Percentiles rank a stretch among this genome's conserved stretches.
These are phyloP conservation scores for Leucophenga montana DNA, from an alignment of 2,888 invertebrate species.

Conservation along the genomic window DNA sequence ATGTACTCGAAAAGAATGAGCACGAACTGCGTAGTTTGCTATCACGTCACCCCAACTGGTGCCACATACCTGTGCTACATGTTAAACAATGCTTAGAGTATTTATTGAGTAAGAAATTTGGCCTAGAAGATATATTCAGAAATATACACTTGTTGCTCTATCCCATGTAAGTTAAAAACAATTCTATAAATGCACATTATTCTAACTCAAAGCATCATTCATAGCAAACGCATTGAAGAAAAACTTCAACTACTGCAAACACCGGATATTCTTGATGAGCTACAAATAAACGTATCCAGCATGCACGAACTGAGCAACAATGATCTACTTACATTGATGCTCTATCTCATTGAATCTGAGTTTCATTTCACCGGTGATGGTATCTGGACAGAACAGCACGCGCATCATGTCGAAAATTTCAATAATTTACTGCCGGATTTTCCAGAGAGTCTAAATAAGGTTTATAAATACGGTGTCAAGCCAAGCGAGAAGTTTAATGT, in stretches of 20 bases:
- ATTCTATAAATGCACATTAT: not conserved
- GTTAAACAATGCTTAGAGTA: slow-evolving; percentile 77
- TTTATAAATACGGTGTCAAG: slow-evolving; percentile 68
- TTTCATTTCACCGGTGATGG: slow-evolving; percentile 85
- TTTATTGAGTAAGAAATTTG: slow-evolving; percentile 75
- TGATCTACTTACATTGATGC: slow-evolving; percentile 78
- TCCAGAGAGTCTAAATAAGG: slow-evolving; percentile 67
- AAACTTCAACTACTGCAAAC: slow-evolving; percentile 60
- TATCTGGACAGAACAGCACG: slow-evolving; percentile 76
- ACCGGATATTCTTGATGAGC: slow-evolving; percentile 55
- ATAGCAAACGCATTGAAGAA: slow-evolving; percentile 69
- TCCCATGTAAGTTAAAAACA: slow-evolving; percentile 75
- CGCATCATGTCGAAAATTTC: slow-evolving; percentile 70
- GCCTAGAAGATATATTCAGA: slow-evolving; percentile 75
- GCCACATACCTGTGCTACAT: slow-evolving; percentile 76
- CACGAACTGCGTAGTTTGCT: slow-evolving; percentile 71
- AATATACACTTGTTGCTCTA: slow-evolving; percentile 81
- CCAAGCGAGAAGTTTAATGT: slow-evolving; percentile 50
- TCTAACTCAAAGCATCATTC: too few relatives aligned
- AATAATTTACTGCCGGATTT: slow-evolving; percentile 71
- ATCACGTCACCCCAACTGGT: slow-evolving; percentile 78
- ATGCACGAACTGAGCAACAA: slow-evolving; percentile 72
- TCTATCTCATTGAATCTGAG: slow-evolving; percentile 83
- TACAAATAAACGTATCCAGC: slow-evolving; percentile 56
- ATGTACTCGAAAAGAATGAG: slow-evolving; percentile 65